Percentiles rank a stretch among this genome's conserved stretches.
These are phyloP conservation scores for Psettodes erumei DNA, from an alignment of 2,113 vertebrate genomes.

Conservation along the genomic window DNA sequence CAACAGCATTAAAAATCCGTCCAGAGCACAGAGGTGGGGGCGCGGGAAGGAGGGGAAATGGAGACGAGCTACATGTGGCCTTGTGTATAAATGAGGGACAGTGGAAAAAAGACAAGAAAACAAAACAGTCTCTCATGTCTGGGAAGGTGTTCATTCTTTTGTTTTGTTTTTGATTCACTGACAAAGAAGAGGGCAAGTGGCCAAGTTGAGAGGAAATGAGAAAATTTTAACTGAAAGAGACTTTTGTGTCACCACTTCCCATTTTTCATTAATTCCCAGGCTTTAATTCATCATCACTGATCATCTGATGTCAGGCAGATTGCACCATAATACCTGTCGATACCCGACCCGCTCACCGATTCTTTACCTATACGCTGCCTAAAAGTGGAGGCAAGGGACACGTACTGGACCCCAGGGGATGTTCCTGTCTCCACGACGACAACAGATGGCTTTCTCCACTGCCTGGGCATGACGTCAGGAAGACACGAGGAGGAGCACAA, in stretches of 20 bases:
- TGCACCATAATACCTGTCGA: constrained; percentile 35
- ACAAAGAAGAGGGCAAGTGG: background rate
- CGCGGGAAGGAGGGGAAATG: constrained; percentile 15
- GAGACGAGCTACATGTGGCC: constrained; percentile 25
- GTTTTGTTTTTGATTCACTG: constrained; percentile 2
- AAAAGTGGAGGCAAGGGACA: constrained; percentile 4
- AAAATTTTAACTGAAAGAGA: background rate
- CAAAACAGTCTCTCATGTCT: constrained; percentile 5
- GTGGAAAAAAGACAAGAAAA: no score
- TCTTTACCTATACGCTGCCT: constrained; percentile 29
- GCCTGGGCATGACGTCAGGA: constrained; percentile 53
- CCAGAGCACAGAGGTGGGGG: constrained; percentile 27
- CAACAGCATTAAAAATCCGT: constrained; percentile 64
- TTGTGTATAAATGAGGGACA: constrained; percentile 61
- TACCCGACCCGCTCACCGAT: background rate
- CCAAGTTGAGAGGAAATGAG: background rate
- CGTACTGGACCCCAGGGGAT: constrained; percentile 29
- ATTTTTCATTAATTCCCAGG: background rate
- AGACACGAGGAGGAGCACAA: constrained; percentile 48
- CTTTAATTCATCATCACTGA: background rate
- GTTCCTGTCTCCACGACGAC: constrained; percentile 31
- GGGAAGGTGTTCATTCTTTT: constrained; percentile 6
- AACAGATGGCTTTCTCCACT: constrained; percentile 63
- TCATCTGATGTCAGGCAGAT: background rate
- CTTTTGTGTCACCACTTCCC: background rate